Evolutionary conservation across 2,888 invertebrate genomes (phyloP).

Genomic region (Bibio marci): DNA sequence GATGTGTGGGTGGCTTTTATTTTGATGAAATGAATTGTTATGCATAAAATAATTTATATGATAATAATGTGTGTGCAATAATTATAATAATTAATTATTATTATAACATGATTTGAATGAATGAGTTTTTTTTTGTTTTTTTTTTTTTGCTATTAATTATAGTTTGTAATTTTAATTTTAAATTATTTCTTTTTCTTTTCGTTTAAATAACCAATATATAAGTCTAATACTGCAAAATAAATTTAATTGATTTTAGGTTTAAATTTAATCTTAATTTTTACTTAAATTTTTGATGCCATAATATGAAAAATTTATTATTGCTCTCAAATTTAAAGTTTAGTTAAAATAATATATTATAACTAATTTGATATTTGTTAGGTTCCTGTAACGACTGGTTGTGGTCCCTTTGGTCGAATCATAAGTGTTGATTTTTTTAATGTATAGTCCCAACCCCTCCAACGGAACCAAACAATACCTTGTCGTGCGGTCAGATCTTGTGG

Average conservation of each 20-base stretch:
- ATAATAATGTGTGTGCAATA: too few species aligned
- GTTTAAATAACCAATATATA: background rate
- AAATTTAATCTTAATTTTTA: background rate
- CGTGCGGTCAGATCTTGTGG: constrained; percentile 78
- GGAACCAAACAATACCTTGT: constrained; percentile 90
- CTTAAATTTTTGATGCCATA: background rate
- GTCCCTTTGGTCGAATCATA: constrained; percentile 66
- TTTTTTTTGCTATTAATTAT: too few species aligned
- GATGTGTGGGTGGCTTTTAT: background rate
- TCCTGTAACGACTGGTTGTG: constrained; percentile 14
- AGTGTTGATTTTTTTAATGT: constrained; percentile 74
- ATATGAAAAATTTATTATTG: too few species aligned
- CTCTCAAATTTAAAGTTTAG: too few species aligned
- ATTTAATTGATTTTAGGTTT: background rate
- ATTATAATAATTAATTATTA: too few species aligned
- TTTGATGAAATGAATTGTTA: background rate
- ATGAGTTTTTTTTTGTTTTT: too few species aligned
- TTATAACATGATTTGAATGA: too few species aligned
- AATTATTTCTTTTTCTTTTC: too few species aligned
- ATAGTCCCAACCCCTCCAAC: constrained; percentile 92
- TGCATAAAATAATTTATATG: constrained; percentile 2
- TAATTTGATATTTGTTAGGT: too few species aligned
- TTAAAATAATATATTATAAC: too few species aligned
- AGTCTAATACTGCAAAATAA: background rate
- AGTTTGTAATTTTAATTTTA: too few species aligned